Conservation (phyloP, 2,113 vertebrate species). For the Odocoileus hemionus region DNA sequence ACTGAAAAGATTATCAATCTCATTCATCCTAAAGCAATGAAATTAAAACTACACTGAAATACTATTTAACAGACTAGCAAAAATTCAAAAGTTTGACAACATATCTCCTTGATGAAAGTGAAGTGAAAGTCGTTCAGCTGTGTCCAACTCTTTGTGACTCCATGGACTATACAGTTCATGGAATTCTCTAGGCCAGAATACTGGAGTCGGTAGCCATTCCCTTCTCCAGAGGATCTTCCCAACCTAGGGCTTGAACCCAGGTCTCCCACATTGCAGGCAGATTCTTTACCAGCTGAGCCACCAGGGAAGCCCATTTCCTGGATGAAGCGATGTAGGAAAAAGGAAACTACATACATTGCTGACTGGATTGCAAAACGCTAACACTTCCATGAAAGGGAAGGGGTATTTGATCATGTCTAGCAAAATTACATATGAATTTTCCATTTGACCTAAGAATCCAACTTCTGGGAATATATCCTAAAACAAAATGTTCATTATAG, state of each 20-base stretch:
- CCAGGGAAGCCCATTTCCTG: background rate
- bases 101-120: background rate
- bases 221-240: background rate
- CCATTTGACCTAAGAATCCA: background rate
- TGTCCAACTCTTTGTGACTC: background rate
- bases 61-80: background rate
- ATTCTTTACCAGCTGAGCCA: background rate
- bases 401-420: background rate
- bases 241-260: background rate
- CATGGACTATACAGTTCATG: background rate
- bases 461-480: slow-evolving; percentile 12
- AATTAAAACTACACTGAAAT: background rate
- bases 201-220: background rate
- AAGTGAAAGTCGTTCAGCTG: background rate
- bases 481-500: background rate
- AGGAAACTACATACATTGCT: background rate
- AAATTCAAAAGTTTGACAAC: background rate
- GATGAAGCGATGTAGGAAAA: background rate
- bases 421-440: background rate
- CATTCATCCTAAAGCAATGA: background rate
- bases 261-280: background rate
- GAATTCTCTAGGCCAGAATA: background rate
- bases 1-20: background rate
- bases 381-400: background rate
- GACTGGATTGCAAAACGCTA: background rate